phyloP scores from a whole-genome alignment of 2,113 vertebrate genomes.

The Alectura lathami region DNA sequence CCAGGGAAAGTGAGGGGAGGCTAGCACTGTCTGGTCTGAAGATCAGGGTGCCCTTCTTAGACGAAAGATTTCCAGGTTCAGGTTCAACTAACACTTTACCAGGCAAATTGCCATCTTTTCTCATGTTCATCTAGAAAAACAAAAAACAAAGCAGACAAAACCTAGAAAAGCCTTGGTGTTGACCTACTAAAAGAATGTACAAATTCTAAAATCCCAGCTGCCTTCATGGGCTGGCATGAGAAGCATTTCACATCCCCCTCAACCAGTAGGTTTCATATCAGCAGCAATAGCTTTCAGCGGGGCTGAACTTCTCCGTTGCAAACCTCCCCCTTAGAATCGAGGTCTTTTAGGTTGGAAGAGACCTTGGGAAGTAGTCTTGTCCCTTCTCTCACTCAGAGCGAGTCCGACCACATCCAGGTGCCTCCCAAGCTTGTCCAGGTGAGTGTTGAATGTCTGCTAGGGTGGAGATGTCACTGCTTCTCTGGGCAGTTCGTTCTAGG shows the following conservation, averaged over 20 bases:
- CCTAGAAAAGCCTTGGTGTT: background rate
- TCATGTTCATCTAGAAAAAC: background rate
- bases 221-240: background rate
- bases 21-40: background rate
- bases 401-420: background rate
- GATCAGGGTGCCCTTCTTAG: background rate
- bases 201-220: background rate
- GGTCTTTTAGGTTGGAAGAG: background rate
- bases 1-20: background rate
- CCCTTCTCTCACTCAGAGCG: background rate
- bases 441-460: background rate
- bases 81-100: background rate
- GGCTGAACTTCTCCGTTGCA: background rate
- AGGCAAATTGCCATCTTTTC: background rate
- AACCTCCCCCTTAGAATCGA: background rate
- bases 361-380: background rate
- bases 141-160: background rate
- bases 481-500: background rate
- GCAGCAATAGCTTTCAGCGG: background rate
- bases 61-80: background rate
- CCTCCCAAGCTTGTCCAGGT: background rate
- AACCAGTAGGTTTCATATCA: background rate
- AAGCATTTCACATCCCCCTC: background rate
- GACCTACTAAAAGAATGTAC: background rate
- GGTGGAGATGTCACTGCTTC: background rate